These are phyloP conservation scores for Chelonus insularis DNA, from an alignment of 1,140 invertebrate genomes.

Conservation along the genomic window DNA sequence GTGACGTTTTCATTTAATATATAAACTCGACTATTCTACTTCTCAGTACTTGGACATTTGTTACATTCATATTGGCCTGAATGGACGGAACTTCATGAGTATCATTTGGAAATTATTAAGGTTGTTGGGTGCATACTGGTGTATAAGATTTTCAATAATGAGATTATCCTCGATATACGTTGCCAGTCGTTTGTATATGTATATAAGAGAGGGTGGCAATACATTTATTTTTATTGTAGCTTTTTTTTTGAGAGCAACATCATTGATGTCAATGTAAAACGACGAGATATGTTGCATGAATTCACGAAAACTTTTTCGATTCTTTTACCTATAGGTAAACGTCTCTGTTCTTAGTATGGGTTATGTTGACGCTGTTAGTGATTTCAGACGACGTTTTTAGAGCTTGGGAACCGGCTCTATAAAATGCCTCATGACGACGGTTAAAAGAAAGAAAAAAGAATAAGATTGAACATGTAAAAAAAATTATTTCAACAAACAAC, in stretches of 20 bases:
- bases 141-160: constrained; percentile 22
- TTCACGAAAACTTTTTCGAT: constrained; percentile 7
- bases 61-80: constrained; percentile 5
- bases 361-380: constrained; percentile 31
- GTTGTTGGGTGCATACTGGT: background rate
- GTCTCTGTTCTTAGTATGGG: constrained; percentile 10
- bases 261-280: constrained; percentile 4
- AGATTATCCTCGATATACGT: constrained; percentile 25
- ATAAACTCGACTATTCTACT: background rate
- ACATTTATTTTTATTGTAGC: constrained; percentile 15
- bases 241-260: background rate
- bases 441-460: background rate
- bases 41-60: constrained; percentile 1
- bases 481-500: constrained; percentile 15
- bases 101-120: constrained; percentile 9
- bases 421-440: constrained; percentile 27
- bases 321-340: constrained; percentile 2
- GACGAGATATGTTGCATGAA: constrained; percentile 16
- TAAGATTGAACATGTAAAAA: constrained; percentile 2
- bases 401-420: constrained; percentile 34
- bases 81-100: constrained; percentile 1
- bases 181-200: background rate
- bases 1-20: background rate
- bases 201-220: background rate
- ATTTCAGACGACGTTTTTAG: constrained; percentile 33